Base-by-base conservation (phyloP, 2,797 vertebrate genomes). In the Chromis chromis region DNA sequence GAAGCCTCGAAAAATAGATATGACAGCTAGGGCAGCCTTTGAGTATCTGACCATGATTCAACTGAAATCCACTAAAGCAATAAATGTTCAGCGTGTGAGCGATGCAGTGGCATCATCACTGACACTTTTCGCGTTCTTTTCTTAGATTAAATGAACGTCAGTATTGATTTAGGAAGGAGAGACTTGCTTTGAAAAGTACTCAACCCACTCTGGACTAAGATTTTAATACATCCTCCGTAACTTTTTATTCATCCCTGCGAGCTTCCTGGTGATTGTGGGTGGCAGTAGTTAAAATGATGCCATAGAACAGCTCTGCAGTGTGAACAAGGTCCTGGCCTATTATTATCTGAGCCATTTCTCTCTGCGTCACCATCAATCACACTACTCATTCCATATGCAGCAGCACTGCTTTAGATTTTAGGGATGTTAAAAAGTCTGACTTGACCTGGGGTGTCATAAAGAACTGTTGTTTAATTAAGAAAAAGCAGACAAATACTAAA, bases 271-370 rank as follows among this genome's bases (percentile, higher is more conserved):
- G 65, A 63, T 59, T 24, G 66, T 65, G 59, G 63, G 69, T 52
- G 65, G 61, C 49, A 24, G 70, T 19, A 39, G 50, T 61, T 71
- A 13, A 73, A 76, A 79, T 57, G 79, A 78, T 72, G 48, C 59
- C 55, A 73, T 19, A 76, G 78, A 80, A 52, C 67, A 71, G 24
- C 44, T 3, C 59, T 65, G 79, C 77, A 72, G 61, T 74, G 59
- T 61, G 79, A 82, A 87, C 68, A 53, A 59, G 71, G 65, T 60
- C 68, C 56, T 0, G 4, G 57, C 60, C 76, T 85, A 82, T 85
- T 70, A 83, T 84, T 75, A 82, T 74, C 70, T 71, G 75, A 88
- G 71, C 73, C 79, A 81, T 75, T 86, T 87, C 64, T 83, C 67
- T 60, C 40, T 44, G 82, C 55, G 17, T 31, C 61, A 17, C 65